Conservation (phyloP, 2,888 invertebrate species). For the Tetheella fluctuosa region DNA sequence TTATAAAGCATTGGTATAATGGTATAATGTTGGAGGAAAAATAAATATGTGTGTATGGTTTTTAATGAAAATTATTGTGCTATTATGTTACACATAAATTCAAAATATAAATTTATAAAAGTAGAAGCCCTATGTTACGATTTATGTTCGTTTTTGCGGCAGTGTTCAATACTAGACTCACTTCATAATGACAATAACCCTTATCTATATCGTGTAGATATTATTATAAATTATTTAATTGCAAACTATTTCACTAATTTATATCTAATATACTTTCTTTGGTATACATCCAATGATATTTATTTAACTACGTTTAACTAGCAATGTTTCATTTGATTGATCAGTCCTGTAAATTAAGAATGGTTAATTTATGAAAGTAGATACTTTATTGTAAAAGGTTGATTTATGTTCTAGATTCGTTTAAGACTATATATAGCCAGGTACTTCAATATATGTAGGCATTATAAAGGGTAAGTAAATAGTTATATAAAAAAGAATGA, state of each 20-base stretch:
- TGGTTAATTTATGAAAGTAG: background rate
- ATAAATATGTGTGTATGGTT: background rate
- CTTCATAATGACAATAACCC: background rate
- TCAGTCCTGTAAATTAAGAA: conserved; percentile 9
- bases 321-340: conserved; percentile 9
- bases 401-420: no score
- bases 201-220: conserved; percentile 23
- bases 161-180: conserved; percentile 27
- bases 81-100: conserved; percentile 25
- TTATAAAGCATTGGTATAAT: no score
- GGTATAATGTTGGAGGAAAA: background rate
- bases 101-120: conserved; percentile 37
- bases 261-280: conserved; percentile 54
- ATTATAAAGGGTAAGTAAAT: no score
- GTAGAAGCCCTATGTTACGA: conserved; percentile 20
- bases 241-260: conserved; percentile 21
- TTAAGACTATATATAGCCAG: no score
- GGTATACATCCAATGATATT: conserved; percentile 64
- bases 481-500: conserved; percentile 1
- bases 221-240: conserved; percentile 25
- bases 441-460: no score
- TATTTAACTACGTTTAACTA: conserved; percentile 23
- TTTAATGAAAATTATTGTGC: background rate
- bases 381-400: no score
- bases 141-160: conserved; percentile 55